Base-by-base conservation (phyloP, 2,888 invertebrate genomes). In the Eubasilissa splendida region DNA sequence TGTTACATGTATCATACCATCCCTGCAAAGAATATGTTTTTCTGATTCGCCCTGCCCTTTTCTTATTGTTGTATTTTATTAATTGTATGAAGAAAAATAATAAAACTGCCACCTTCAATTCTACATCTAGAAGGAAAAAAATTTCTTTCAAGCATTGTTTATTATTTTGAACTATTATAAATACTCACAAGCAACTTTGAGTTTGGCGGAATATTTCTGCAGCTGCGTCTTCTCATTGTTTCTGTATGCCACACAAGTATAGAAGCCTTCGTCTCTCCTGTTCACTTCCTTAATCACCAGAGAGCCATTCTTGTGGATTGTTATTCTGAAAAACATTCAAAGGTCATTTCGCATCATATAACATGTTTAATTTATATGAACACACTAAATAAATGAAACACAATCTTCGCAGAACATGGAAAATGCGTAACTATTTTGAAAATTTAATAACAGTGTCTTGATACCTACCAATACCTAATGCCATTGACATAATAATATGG, bases 201-300 rank as follows among this genome's bases (percentile, higher is more conserved):
- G 85, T 73, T 86, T 85, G 42, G 87, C 87, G 8, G 87, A 85
- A 84, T 86, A 88, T 85, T 5, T 80, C 66, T 83, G 83, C 11
- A 80, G 56, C 10, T 73, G 68, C 4, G 68, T 77, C 53, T 78
- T 82, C 71, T 82, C 73, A 56, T 79, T 50, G 14, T 84, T 83
- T 68, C 60, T 76, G 53, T 70, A 82, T 3, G 82, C 94, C 70
- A 92, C 92, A 86, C 95, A 95, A 79, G 91, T 91, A 87, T 94
- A 95, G 82, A 91, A 88, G 7, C 94, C 94, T 86, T 92, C 92
- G 86, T 95, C 93, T 11, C 89, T 87, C 80, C 90, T 89, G 63
- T 90, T 88, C 8, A 92, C 92, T 54, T 90, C 87, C 71, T 89
- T 88, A 68, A 95, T 91, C 83, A 92, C 87, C 81, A 95, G 88